Conservation (phyloP, 2,888 invertebrate genomes). For the Noctuana brunneofusca region DNA sequence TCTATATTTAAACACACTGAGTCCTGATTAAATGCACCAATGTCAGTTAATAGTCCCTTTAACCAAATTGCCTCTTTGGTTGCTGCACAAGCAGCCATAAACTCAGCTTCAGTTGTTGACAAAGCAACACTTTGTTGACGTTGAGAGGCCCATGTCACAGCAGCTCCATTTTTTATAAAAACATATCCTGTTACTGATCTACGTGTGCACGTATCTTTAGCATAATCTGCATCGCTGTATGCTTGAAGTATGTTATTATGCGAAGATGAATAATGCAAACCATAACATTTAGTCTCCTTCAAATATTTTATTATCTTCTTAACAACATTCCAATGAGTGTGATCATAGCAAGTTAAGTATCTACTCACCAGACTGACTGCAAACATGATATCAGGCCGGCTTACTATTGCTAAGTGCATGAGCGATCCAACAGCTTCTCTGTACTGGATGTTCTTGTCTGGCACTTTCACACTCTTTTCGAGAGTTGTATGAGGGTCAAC, state of each 20-base stretch:
- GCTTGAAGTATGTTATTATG: neutral
- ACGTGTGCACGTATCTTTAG: neutral
- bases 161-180: neutral
- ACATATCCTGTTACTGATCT: neutral
- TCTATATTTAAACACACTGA: neutral
- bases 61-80: neutral
- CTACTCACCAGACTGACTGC: neutral
- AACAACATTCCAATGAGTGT: conserved; percentile 2
- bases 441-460: conserved; percentile 1
- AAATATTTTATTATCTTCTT: neutral
- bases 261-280: neutral
- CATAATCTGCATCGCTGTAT: conserved; percentile 1
- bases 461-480: neutral
- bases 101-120: neutral
- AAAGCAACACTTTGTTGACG: conserved; percentile 3
- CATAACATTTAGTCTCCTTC: neutral
- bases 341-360: conserved; percentile 1
- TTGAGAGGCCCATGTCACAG: neutral
- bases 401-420: neutral
- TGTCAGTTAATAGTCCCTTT: neutral
- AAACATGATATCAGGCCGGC: neutral
- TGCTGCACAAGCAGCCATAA: neutral
- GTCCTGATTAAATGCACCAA: conserved; percentile 1
- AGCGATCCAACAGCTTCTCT: neutral
- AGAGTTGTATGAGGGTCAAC: neutral